A percentile compares a stretch with the other conserved stretches of the same genome.
Evolutionary conservation across 2,113 vertebrate genomes (phyloP).

Genomic region (Brevimyrus niger): DNA sequence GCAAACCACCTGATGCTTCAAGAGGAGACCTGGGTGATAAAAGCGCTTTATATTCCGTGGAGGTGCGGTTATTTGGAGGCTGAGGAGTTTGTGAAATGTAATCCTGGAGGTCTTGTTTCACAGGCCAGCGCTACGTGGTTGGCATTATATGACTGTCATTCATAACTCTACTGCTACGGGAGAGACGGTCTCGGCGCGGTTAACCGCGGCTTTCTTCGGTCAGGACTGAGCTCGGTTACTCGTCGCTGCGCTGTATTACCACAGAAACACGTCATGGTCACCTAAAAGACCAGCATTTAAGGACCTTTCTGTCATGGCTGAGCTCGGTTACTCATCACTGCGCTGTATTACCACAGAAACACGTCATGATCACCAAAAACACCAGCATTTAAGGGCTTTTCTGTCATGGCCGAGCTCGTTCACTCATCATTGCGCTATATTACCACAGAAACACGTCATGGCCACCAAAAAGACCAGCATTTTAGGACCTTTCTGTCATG

Average conservation of each 20-base stretch:
- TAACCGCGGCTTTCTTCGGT: neutral
- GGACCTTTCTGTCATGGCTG: neutral
- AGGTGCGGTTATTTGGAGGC: neutral
- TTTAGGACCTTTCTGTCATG: neutral
- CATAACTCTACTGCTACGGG: neutral
- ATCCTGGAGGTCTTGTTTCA: conserved; percentile 9
- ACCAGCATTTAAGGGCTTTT: no score
- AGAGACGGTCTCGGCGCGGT: neutral
- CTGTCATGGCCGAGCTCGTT: neutral
- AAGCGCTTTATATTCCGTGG: neutral
- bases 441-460: neutral
- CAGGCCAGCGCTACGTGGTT: conserved; percentile 4
- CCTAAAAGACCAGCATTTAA: neutral
- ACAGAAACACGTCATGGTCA: neutral
- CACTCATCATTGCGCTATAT: neutral
- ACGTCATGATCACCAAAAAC: no score
- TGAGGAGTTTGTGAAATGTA: conserved; percentile 20
- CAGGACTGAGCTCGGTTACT: neutral
- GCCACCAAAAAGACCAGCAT: neutral
- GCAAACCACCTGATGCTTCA: neutral
- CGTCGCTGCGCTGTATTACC: neutral
- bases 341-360: neutral
- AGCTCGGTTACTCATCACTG: neutral
- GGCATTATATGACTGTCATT: conserved; percentile 21
- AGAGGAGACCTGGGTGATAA: neutral